Conservation (phyloP, 2,888 invertebrate genomes). For the Plagiodera versicolora region DNA sequence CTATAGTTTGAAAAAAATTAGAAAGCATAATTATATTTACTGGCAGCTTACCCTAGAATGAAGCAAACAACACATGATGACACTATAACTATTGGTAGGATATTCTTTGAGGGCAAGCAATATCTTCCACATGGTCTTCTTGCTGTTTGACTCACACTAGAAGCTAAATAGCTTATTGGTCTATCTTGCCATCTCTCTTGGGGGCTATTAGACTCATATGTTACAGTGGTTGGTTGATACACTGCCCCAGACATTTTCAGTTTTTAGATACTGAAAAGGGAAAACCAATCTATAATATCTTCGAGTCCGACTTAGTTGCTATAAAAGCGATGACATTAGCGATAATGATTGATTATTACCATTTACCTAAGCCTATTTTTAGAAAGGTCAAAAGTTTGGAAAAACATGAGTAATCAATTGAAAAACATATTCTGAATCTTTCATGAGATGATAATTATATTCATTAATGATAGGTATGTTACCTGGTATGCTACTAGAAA, state of each 20-base stretch:
- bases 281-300: background rate
- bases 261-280: background rate
- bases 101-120: slow-evolving; percentile 46
- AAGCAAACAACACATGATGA: slow-evolving; percentile 49
- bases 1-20: slow-evolving; percentile 48
- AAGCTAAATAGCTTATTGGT: slow-evolving; percentile 53
- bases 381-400: no score
- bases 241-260: slow-evolving; percentile 61
- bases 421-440: no score
- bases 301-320: no score
- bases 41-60: slow-evolving; percentile 44
- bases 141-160: slow-evolving; percentile 59
- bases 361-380: no score
- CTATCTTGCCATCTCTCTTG: slow-evolving; percentile 51
- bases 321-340: no score
- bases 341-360: no score
- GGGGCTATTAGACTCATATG: slow-evolving; percentile 62
- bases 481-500: no score
- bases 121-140: slow-evolving; percentile 61
- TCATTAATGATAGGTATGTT: no score
- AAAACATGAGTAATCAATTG: no score
- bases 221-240: slow-evolving; percentile 78
- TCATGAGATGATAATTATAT: no score
- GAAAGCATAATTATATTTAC: no score
- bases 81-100: slow-evolving; percentile 48